Base-by-base conservation (phyloP, 2,113 vertebrate genomes). In the Tragulus kanchil region DNA sequence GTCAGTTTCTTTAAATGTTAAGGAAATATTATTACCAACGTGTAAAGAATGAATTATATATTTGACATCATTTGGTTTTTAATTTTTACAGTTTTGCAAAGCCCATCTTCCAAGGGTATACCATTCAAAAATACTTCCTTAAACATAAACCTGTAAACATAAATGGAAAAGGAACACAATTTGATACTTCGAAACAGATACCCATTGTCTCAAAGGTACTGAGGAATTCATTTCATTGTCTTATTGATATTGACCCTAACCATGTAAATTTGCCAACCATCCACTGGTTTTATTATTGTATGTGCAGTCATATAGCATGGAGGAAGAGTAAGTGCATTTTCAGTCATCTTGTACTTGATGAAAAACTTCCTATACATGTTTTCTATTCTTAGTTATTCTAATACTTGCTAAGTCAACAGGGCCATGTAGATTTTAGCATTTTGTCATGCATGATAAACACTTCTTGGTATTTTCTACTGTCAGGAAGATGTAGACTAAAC, bases 1-100 rank as follows among this genome's bases (percentile, higher is more conserved):
- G 92, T 97, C 91, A 97, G 23, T 89, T 86, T 79, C 45, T 96
- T 89, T 93, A 67, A 89, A 95, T 75, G 8, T 87, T 91, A 81
- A 95, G 90, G 92, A 97, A 97, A 97, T 95, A 97, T 96, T 95
- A 97, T 95, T 73, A 94, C 45, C 36, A 64, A 19, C 78, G 2
- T 87, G 9, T 78, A 92, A 77, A 92, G 26, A 95, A 85, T n/a
- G 93, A 15, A 62, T 75, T 81, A 93, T 48, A 96, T 48, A 94
- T 90, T 75, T 91, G 17, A 95, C 62, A 94, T 95, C 31, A 67
- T 96, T 95, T 93, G 19, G 12, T 31, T 94, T 96, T 88, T 83
- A 86, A 87, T 96, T 92, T 94, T 89, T 83, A 90, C 19, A 82
- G 21, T 86, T 93, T 97, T 15, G 58, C 14, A 84, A 67, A 92